Percentiles rank a stretch among this genome's conserved stretches.
phyloP scores from a whole-genome alignment of 1,140 invertebrate species.

The Eupristina koningsbergeri region DNA sequence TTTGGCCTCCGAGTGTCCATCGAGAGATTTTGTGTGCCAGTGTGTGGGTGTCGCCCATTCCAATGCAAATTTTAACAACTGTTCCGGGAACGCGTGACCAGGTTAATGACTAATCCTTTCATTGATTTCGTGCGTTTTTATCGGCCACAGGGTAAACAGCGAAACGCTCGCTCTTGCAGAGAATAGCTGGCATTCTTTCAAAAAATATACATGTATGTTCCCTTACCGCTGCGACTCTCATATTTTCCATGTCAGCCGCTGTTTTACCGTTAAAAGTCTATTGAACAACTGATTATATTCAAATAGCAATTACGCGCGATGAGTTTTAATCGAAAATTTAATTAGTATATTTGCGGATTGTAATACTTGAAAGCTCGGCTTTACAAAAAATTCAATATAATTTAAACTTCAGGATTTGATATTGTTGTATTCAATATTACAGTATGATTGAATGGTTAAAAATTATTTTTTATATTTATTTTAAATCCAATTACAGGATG shows the following conservation, averaged over 20 bases:
- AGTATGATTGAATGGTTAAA: too few species aligned
- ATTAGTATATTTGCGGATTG: neutral
- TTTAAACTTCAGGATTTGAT: too few species aligned
- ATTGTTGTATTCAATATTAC: too few species aligned
- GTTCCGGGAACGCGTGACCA: neutral
- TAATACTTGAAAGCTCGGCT: neutral
- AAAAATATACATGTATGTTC: neutral
- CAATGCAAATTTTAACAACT: constrained; percentile 18
- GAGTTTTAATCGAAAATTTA: neutral
- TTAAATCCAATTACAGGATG: too few species aligned
- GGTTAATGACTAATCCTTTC: neutral
- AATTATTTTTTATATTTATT: too few species aligned
- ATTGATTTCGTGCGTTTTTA: neutral
- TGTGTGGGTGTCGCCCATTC: constrained; percentile 6
- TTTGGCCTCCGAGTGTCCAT: neutral
- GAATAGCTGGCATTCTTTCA: neutral
- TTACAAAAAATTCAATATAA: too few species aligned
- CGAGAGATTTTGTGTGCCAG: too few species aligned
- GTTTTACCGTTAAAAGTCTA: neutral
- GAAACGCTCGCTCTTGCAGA: neutral
- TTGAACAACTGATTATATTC: neutral
- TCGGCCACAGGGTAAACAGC: neutral
- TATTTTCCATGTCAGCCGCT: neutral
- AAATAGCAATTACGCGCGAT: neutral
- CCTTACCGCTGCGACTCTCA: neutral